These are phyloP conservation scores for Oxyscelio sp. DNA, from an alignment of 2,888 invertebrate species.

Conservation along the genomic window DNA sequence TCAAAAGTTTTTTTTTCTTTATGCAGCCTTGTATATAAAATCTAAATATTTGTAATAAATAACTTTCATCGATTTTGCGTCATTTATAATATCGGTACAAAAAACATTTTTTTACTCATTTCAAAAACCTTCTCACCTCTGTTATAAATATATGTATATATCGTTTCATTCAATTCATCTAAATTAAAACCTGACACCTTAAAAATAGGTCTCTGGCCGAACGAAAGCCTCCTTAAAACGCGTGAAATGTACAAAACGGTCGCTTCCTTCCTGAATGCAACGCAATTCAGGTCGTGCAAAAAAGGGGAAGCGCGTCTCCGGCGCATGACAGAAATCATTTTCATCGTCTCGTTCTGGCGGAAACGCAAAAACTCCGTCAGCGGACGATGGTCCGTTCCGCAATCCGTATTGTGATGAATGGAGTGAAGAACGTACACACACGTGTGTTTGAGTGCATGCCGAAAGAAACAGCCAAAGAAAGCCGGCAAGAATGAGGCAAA, in stretches of 20 bases:
- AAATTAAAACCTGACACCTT: slow-evolving; percentile 66
- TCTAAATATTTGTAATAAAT: too few species aligned
- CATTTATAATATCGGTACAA: not conserved
- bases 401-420: slow-evolving; percentile 77
- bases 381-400: slow-evolving; percentile 73
- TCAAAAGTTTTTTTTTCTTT: too few species aligned
- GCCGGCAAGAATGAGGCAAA: slow-evolving; percentile 46
- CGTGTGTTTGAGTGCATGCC: slow-evolving; percentile 32
- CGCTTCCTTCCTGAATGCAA: slow-evolving; percentile 53
- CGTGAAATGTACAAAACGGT: slow-evolving; percentile 57
- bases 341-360: slow-evolving; percentile 58
- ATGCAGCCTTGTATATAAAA: too few species aligned
- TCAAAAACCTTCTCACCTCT: not conserved
- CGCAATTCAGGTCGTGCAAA: slow-evolving; percentile 29
- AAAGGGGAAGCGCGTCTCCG: slow-evolving; percentile 43
- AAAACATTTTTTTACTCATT: not conserved
- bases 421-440: slow-evolving; percentile 63
- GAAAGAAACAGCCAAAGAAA: slow-evolving; percentile 61
- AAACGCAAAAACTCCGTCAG: slow-evolving; percentile 76
- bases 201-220: slow-evolving; percentile 33
- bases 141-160: slow-evolving; percentile 2
- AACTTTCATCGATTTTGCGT: too few species aligned
- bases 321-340: slow-evolving; percentile 70
- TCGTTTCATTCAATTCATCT: slow-evolving; percentile 37
- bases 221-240: slow-evolving; percentile 39